Evolutionary conservation across 35 echinoderm and acorn worm genomes (phyloP), one percentile per base, ranked within the genome.

Genomic region (Ophioderma brevispina): DNA sequence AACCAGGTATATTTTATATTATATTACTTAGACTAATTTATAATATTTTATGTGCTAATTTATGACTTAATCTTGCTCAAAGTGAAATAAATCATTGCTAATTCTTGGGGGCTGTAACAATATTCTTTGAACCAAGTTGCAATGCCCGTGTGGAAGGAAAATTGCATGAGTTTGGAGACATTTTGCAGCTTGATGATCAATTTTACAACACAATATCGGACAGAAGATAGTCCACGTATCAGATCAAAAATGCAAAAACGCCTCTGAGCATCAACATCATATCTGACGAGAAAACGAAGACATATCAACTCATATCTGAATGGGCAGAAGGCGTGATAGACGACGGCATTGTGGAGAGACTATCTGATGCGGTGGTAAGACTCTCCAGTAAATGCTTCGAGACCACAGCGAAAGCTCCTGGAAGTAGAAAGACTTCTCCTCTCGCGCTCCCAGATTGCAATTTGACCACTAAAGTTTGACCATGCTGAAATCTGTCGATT

Each of bases 311-410:
- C n/a, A n/a, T n/a, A 13, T 13, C 76, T 77, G 76, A 77, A 77
- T 77, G 76, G 76, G 76, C 76, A 77, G 76, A 77, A 6, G 76
- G 76, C 76, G 8, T 77, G 10, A 77, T 77, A 77, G 76, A 77
- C 76, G 6, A 28, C 76, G 76, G 34, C 76, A 77, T 35, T 30
- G 76, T 35, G 6, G 34, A 77, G 6, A 28, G 76, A 35, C 28
- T 77, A n/a, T n/a, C n/a, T n/a, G n/a, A n/a, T n/a, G n/a, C n/a
- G n/a, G n/a, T n/a, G n/a, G n/a, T n/a, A n/a, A 77, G 25, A 35
- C 34, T 77, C 28, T 77, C 76, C 8, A 77, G 76, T 30, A 35
- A 30, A 13, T 10, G 76, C 25, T 77, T 13, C 34, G 13, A 8
- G 30, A 77, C 76, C 76, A 77, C 76, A 8, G 76, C n/a, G 30